Base-by-base conservation (phyloP, 2,113 vertebrate species). In the Perca flavescens region DNA sequence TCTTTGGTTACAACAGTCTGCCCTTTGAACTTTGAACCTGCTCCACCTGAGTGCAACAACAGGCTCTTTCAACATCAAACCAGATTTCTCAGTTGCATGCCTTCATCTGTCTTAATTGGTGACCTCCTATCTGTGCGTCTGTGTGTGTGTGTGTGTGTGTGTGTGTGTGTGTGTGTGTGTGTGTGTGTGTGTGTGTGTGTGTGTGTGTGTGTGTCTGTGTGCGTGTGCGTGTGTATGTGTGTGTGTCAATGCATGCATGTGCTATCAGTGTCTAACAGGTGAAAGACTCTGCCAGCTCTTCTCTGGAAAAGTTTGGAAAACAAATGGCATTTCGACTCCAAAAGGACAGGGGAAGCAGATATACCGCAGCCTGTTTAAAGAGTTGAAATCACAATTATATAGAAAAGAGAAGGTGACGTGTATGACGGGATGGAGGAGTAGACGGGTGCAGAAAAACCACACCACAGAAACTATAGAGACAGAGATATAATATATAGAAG, bases 231-330 rank as follows among this genome's bases (percentile, higher is more conserved):
- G n/a, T n/a, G n/a, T n/a, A n/a, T n/a, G n/a, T n/a, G n/a, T n/a
- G 25, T 46, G 31, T 17, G 28, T 43, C 40, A 43, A 43, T 58
- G 74, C 2, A 43, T 57, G 19, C 12, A 15, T 7, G 21, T 85
- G 76, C 77, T 90, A 91, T 88, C 85, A 77, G 84, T 82, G 83
- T 85, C 64, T 83, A 89, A 92, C 87, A 93, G 89, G 85, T 91
- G 80, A 74, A 88, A 79, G 73, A 88, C 60, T 85, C 85, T 86
- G 87, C 82, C 87, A 80, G 74, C 82, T 91, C 73, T 47, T 81
- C 67, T 83, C 54, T 73, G 79, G 78, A 86, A 84, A 74, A 71
- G 79, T 86, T 89, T 14, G 15, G 40, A 64, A 91, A 91, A 92
- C 84, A 88, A 91, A 89, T 91, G 80, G 69, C 79, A 92, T 90